phyloP scores from a whole-genome alignment of 2,888 invertebrate species.

The Clitarchus hookeri region DNA sequence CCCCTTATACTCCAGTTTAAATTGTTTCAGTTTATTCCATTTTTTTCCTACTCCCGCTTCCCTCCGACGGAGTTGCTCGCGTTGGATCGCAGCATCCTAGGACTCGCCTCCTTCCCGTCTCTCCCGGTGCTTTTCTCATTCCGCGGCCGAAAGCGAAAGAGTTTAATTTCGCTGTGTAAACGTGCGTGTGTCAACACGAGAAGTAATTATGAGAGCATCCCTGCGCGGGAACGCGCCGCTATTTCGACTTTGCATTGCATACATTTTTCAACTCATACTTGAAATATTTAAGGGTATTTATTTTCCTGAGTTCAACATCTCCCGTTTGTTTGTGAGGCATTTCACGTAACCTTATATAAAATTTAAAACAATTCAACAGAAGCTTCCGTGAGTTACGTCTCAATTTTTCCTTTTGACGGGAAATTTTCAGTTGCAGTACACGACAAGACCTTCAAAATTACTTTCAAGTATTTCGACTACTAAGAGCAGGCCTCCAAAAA shows the following conservation, averaged over 20 bases:
- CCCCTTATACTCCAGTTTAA: neutral
- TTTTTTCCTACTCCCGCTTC: neutral
- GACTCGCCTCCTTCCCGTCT: neutral
- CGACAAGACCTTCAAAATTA: too few relatives aligned
- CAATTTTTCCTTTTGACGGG: too few relatives aligned
- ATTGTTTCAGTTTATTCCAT: constrained; percentile 5
- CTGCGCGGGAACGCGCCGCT: neutral
- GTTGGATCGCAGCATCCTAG: neutral
- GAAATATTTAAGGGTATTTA: neutral
- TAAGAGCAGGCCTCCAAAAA: too few relatives aligned
- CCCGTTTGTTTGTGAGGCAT: too few relatives aligned
- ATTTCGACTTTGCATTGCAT: neutral
- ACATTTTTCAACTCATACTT: neutral
- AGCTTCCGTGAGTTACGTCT: too few relatives aligned
- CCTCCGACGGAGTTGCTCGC: neutral
- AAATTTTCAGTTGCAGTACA: too few relatives aligned
- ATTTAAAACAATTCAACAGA: too few relatives aligned
- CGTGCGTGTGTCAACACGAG: constrained; percentile 7
- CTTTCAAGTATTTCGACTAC: too few relatives aligned
- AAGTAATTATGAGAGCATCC: neutral
- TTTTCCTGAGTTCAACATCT: too few relatives aligned
- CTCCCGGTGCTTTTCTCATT: neutral
- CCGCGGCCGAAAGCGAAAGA: neutral
- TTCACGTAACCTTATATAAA: too few relatives aligned
- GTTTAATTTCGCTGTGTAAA: neutral